Evolutionary conservation across 2,113 vertebrate genomes (phyloP).

Genomic region (Ellobius talpinus): DNA sequence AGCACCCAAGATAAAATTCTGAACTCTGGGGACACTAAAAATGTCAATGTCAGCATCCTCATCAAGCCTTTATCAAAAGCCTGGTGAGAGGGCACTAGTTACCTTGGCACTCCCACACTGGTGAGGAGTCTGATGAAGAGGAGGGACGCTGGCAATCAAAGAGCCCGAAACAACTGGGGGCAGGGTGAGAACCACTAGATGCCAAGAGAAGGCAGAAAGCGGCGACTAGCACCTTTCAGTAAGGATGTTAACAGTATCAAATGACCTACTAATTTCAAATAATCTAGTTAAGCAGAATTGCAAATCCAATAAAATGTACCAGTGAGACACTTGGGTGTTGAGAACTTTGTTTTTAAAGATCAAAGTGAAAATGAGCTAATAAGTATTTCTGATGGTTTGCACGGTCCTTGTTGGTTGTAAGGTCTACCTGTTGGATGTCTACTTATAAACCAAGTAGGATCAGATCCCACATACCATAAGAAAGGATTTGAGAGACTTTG

Average conservation of each 20-base stretch:
- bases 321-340: neutral
- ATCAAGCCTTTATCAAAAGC: conserved; percentile 1
- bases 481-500: neutral
- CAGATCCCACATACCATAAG: neutral
- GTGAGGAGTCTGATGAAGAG: conserved; percentile 19
- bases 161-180: neutral
- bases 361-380: neutral
- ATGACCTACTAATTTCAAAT: conserved; percentile 22
- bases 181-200: neutral
- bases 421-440: conserved; percentile 1
- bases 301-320: conserved; percentile 9
- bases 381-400: neutral
- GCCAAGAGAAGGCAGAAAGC: neutral
- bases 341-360: conserved; percentile 55
- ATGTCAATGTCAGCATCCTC: neutral
- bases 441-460: neutral
- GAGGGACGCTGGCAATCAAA: neutral
- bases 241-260: neutral
- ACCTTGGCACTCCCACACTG: neutral
- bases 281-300: conserved; percentile 41
- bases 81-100: neutral
- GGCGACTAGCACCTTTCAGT: conserved; percentile 16
- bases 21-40: conserved; percentile 39
- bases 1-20: neutral
- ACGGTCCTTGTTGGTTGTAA: conserved; percentile 1